Evolutionary conservation across 1,140 invertebrate genomes (phyloP), one percentile per base, ranked within the genome.

Genomic region (Drosophila kanapiae): DNA sequence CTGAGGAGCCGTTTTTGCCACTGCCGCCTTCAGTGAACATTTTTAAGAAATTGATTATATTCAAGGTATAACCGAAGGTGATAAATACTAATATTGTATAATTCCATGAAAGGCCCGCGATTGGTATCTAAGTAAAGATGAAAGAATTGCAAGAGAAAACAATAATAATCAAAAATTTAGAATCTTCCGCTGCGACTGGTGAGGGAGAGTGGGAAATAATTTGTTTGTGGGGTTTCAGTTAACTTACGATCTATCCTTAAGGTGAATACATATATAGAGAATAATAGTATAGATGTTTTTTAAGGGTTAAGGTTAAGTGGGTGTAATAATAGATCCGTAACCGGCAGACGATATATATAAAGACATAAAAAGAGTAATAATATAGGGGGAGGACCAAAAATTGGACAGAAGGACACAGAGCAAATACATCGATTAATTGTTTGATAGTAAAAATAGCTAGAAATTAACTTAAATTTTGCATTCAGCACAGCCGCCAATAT

Each of bases 1-100:
- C 96, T 87, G 96, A 96, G 83, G 96, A 97, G 93, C 98, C 98
- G 94, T 99, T 99, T 95, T 98, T 99, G 87, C 98, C 98, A 86
- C 97, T 96, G 93, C 98, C 99, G 92, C 98, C 98, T 91, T 96
- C 95, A 81, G 80, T 93, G 93, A 95, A 96, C 74, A 95, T 95
- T 93, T 95, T 94, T 92, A 94, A 94, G 94, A 96, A 96, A 92
- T 94, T 93, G 93, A 95, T 86, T 93, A 95, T 94, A 91, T 95
- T 94, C 91, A 95, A 94, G 82, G 95, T 76, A 93, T 95, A 96
- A 91, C 95, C 95, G 82, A 94, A 92, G 92, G 95, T 95, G 93
- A 95, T 95, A 91, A 95, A 91, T 76, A 93, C 91, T 93, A 94
- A 94, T 85, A 95, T 93, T 74, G 94, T 92, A 86, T 95, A 93